These are phyloP conservation scores for Xiphydria camelus DNA, from an alignment of 2,888 invertebrate species.

Conservation along the genomic window DNA sequence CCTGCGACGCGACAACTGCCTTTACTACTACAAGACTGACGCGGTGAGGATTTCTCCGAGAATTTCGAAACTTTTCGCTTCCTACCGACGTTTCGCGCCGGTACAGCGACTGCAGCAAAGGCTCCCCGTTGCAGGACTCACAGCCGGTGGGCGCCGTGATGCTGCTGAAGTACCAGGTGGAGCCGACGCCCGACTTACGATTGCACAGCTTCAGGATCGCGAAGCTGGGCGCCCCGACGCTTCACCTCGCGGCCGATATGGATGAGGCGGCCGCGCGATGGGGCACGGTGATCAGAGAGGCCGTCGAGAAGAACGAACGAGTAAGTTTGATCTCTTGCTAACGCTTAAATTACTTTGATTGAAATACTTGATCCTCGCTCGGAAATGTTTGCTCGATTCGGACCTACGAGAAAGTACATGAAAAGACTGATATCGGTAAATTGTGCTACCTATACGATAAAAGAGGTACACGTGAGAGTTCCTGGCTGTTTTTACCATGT, in stretches of 20 bases:
- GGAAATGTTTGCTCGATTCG: too few species aligned
- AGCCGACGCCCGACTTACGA: slow-evolving; percentile 67
- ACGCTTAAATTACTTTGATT: too few species aligned
- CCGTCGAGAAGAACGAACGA: slow-evolving; percentile 74
- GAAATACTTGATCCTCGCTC: too few species aligned
- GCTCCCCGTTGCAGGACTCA: slow-evolving; percentile 65
- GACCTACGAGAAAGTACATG: too few species aligned
- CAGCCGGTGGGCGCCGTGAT: slow-evolving; percentile 90
- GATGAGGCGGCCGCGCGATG: slow-evolving; percentile 74
- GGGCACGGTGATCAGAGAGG: slow-evolving; percentile 77
- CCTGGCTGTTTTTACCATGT: not conserved
- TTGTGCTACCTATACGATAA: too few species aligned
- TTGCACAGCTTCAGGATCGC: slow-evolving; percentile 73
- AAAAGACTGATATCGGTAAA: too few species aligned
- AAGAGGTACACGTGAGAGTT: too few species aligned
- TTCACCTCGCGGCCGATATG: slow-evolving; percentile 81
- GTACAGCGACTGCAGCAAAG: too few species aligned
- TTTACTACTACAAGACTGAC: slow-evolving; percentile 94
- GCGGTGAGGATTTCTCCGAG: too few species aligned
- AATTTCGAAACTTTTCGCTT: too few species aligned
- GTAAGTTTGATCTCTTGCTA: slow-evolving; percentile 58
- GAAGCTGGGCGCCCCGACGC: slow-evolving; percentile 70
- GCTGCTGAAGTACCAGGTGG: slow-evolving; percentile 79
- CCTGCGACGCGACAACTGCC: slow-evolving; percentile 86
- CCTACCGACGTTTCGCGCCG: too few species aligned